Conservation (phyloP, 2,113 vertebrate species). For the Papio anubis region DNA sequence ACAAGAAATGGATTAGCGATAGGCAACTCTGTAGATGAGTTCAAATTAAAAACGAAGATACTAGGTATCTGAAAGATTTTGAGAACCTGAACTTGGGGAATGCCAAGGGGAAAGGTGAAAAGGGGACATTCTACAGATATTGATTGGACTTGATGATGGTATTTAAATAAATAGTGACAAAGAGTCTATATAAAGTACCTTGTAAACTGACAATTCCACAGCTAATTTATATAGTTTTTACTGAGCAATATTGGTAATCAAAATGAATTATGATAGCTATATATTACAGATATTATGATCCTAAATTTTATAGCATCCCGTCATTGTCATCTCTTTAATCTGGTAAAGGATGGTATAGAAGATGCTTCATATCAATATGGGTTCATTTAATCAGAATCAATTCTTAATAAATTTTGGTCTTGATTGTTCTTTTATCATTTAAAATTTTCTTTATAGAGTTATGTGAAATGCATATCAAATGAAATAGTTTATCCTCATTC, state of each 20-base stretch:
- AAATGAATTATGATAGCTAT: slow-evolving; percentile 1
- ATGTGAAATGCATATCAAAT: not conserved
- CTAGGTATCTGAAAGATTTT: not conserved
- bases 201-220: not conserved
- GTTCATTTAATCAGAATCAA: slow-evolving; percentile 49
- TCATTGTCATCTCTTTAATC: slow-evolving; percentile 36
- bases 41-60: slow-evolving; percentile 1
- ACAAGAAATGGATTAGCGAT: not conserved
- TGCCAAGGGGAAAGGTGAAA: not conserved
- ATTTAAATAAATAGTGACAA: not conserved
- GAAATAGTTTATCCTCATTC: slow-evolving; percentile 33
- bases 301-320: slow-evolving; percentile 1
- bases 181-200: not conserved
- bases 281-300: not conserved
- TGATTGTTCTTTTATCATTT: not conserved
- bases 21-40: not conserved
- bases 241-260: not conserved
- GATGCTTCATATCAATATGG: slow-evolving; percentile 25
- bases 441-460: slow-evolving; percentile 17
- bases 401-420: slow-evolving; percentile 28
- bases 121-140: not conserved
- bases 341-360: not conserved
- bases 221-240: not conserved
- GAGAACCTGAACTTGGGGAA: not conserved
- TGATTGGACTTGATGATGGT: not conserved